Percentiles rank a stretch among this genome's conserved stretches.
Evolutionary conservation across 2,797 vertebrate genomes (phyloP).

Genomic region (Diplodus sargus): DNA sequence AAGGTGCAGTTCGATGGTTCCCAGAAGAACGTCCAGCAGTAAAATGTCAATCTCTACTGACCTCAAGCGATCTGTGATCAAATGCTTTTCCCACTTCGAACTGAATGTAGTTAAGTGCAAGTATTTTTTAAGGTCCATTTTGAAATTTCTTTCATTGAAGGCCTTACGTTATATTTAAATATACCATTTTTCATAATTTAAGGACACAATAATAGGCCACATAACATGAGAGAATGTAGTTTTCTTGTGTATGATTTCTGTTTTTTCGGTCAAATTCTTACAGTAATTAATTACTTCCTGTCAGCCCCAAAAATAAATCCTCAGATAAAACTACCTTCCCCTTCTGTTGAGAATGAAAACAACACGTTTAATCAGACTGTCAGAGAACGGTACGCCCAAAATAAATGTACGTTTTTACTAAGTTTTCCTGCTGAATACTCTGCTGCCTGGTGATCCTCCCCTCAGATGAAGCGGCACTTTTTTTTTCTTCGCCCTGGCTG

Average conservation of each 20-base stretch:
- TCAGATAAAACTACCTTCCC: background rate
- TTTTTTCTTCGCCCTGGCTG: slow-evolving; percentile 29
- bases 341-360: background rate
- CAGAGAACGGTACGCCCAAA: background rate
- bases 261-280: background rate
- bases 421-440: background rate
- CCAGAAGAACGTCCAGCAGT: background rate
- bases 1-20: background rate
- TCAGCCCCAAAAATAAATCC: background rate
- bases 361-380: background rate
- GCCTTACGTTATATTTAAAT: no score
- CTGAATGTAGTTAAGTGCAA: background rate
- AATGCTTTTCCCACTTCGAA: background rate
- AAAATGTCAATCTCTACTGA: background rate
- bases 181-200: background rate
- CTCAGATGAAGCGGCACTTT: background rate
- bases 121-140: background rate
- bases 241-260: background rate
- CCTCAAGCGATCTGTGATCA: background rate
- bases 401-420: background rate
- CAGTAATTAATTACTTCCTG: background rate
- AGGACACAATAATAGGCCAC: background rate
- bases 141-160: background rate
- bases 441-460: slow-evolving; percentile 4
- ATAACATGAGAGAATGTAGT: background rate